phyloP scores from a whole-genome alignment of 2,888 invertebrate species.

The Harpagoxenus sublaevis region DNA sequence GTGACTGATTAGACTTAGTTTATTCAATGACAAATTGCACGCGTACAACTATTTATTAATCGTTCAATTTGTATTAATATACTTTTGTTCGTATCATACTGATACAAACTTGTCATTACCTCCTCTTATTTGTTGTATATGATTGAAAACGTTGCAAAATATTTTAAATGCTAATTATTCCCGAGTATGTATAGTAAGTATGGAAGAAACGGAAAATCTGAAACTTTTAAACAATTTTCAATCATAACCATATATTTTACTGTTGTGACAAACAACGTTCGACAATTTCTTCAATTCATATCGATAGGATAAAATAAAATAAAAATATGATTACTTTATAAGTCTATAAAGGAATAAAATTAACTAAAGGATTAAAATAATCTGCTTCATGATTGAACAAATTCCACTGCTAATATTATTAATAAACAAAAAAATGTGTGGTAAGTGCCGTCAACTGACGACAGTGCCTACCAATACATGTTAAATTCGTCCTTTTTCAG shows the following conservation, averaged over 20 bases:
- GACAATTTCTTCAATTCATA: neutral
- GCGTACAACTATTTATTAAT: neutral
- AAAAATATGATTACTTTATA: neutral
- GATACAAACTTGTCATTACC: neutral
- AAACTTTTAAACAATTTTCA: neutral
- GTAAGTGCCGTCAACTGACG: slow-evolving; percentile 79
- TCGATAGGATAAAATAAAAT: neutral
- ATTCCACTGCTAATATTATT: neutral
- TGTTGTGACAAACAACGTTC: neutral
- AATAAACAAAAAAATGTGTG: slow-evolving; percentile 76
- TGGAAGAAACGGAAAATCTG: too few relatives aligned
- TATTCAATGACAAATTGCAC: neutral
- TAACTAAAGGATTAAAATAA: neutral
- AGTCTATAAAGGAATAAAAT: neutral
- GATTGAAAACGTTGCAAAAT: neutral
- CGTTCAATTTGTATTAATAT: neutral
- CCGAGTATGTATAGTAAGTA: too few relatives aligned
- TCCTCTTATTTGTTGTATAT: neutral
- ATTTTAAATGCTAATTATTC: neutral
- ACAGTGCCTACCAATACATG: slow-evolving; percentile 85
- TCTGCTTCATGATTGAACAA: neutral
- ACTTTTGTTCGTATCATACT: neutral
- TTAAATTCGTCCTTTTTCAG: slow-evolving; percentile 92
- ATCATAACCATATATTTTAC: neutral
- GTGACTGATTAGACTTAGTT: neutral